Conservation (phyloP, 2,113 vertebrate species). For the Mustelus asterias region DNA sequence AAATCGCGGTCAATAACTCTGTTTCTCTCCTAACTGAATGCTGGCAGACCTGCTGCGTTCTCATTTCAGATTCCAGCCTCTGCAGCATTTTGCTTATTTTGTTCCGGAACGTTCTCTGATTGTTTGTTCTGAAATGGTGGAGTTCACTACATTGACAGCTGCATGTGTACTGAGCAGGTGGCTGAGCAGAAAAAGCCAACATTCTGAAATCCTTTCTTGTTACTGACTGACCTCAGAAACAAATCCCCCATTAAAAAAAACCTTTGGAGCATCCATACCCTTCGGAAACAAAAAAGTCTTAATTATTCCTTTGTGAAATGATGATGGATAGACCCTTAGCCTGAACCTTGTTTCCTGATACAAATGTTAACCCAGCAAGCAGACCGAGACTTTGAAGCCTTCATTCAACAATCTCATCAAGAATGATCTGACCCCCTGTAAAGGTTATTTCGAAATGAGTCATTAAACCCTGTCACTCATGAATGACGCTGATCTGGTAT, state of each 20-base stretch:
- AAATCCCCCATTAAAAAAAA: not conserved
- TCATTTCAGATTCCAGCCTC: no score
- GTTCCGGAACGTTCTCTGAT: not conserved
- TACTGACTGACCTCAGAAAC: not conserved
- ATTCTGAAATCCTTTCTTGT: not conserved
- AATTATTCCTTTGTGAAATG: conserved; percentile 17
- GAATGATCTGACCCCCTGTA: not conserved
- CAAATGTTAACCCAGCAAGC: not conserved
- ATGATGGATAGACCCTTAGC: not conserved
- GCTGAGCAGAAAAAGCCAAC: not conserved
- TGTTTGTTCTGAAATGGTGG: not conserved
- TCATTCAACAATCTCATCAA: not conserved
- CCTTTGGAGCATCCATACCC: not conserved
- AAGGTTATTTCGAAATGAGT: not conserved
- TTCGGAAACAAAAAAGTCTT: not conserved
- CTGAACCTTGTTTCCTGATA: not conserved
- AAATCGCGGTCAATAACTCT: no score
- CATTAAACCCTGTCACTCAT: not conserved
- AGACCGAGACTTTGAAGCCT: not conserved
- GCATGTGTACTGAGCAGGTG: not conserved
- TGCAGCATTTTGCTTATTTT: no score
- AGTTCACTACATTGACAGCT: not conserved
- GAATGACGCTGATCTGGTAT: not conserved
- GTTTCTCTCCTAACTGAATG: no score
- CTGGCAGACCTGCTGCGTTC: no score